Evolutionary conservation across 2,113 vertebrate genomes (phyloP).

Genomic region (Felis catus): F.catus_Fca126_mat1.0 CM031412.1:176955001-176955500

Average conservation of each 20-base stretch:
- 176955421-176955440: neutral
- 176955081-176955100: neutral
- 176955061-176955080: neutral
- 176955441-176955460: neutral
- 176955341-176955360: too few species aligned
- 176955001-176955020: neutral
- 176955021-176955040: neutral
- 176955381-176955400: neutral
- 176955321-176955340: too few species aligned
- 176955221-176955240: too few species aligned
- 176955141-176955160: neutral
- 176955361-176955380: neutral
- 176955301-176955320: too few species aligned
- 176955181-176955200: too few species aligned
- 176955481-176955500: neutral
- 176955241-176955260: too few species aligned
- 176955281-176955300: too few species aligned
- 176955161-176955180: too few species aligned
- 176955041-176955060: neutral
- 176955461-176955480: neutral
- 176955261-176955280: too few species aligned
- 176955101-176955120: neutral
- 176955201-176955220: too few species aligned
- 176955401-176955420: conserved; percentile 11
- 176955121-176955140: neutral